Evolutionary conservation across 2,113 vertebrate species (phyloP).

Genomic region (Harpagus bidentatus): DNA sequence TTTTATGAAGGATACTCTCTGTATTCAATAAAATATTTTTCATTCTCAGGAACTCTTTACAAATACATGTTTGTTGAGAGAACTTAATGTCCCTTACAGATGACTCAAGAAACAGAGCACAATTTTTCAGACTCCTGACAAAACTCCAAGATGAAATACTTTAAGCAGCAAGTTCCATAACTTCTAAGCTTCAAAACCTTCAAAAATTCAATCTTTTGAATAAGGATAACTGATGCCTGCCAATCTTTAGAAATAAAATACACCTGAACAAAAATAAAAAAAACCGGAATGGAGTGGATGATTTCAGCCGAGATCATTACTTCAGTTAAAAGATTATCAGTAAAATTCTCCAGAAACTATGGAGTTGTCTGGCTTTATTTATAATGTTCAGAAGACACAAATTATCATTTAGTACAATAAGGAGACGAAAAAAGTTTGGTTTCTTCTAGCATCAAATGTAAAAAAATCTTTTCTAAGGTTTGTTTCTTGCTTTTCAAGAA

Average conservation of each 20-base stretch:
- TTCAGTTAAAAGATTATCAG: not conserved
- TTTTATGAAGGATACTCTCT: not conserved
- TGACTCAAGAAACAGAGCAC: not conserved
- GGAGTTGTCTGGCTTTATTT: not conserved
- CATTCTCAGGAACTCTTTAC: not conserved
- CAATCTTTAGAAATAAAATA: not conserved
- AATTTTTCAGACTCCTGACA: not conserved
- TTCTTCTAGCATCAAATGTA: not conserved
- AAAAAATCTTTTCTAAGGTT: not conserved
- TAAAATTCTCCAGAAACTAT: not conserved
- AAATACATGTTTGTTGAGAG: not conserved
- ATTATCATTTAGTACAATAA: not conserved
- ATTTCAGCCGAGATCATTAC: not conserved
- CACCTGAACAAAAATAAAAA: not conserved
- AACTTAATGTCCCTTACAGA: not conserved
- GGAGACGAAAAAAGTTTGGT: not conserved
- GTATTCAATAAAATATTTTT: not conserved
- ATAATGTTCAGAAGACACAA: not conserved
- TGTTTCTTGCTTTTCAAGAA: not conserved
- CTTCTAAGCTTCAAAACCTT: not conserved
- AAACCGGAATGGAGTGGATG: not conserved
- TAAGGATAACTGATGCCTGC: not conserved
- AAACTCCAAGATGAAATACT: not conserved
- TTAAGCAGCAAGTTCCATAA: not conserved
- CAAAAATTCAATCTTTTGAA: not conserved